A percentile compares a stretch with the other conserved stretches of the same genome.
Conservation (phyloP, 2,797 vertebrate genomes). For the Fratercula arctica region DNA sequence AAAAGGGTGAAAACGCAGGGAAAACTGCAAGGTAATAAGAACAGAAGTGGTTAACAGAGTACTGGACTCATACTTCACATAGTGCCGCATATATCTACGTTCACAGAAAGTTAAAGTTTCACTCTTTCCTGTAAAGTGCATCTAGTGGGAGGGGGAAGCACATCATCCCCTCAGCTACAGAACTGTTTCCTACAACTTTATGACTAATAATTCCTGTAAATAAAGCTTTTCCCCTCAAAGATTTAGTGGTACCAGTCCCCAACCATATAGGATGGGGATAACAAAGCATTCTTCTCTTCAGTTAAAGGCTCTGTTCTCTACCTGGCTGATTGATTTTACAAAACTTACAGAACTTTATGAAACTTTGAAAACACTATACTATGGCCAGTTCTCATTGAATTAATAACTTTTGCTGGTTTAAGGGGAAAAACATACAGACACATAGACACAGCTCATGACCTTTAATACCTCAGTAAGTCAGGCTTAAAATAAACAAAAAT, state of each 20-base stretch:
- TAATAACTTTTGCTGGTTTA: not conserved
- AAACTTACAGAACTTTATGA: not conserved
- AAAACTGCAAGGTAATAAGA: not conserved
- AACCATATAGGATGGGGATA: accelerated
- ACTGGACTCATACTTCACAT: not conserved
- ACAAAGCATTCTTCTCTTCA: not conserved
- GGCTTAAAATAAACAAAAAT: not conserved
- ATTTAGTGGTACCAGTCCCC: not conserved
- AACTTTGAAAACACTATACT: not conserved
- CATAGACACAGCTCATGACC: not conserved
- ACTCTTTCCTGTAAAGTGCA: not conserved
- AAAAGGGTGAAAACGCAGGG: not conserved
- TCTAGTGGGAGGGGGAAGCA: not conserved
- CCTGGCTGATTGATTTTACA: not conserved
- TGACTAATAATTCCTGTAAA: not conserved
- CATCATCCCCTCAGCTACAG: not conserved
- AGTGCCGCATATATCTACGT: not conserved
- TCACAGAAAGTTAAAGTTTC: not conserved
- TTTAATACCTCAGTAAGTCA: not conserved
- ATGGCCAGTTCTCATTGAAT: not conserved
- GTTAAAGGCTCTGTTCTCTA: not conserved
- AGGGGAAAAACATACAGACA: not conserved
- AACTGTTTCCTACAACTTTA: not conserved
- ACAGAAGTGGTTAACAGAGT: not conserved
- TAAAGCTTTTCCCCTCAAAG: not conserved